Evolutionary conservation across 2,888 invertebrate genomes (phyloP), one percentile per base, ranked within the genome.

Genomic region (Folsomia manolachei): DNA sequence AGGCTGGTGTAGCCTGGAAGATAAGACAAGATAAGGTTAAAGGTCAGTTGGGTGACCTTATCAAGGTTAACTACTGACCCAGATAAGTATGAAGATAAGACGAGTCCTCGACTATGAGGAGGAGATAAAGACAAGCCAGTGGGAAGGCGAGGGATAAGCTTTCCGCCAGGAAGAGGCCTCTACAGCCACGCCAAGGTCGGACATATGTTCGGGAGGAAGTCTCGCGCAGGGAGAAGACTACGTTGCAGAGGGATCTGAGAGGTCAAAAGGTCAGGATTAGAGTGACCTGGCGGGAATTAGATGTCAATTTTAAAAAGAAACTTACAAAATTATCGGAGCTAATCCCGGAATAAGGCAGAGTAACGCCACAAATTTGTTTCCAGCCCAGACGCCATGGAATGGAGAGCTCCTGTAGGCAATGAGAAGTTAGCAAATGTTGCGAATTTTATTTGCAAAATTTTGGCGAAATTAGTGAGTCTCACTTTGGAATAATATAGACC

Each of bases 101-200:
- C 7, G 39, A 9, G 14, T 14, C 14, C 39, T 39, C 39, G 39
- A 39, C 39, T 4, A 39, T 4, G 7, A 39, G 4, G 39, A 39
- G 7, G 39, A 39, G 39, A 39, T 78, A 78, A 39, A 78, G 74
- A 24, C 78, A 73, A 68, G 71, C 70, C 60, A 75, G 78, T 11
- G 79, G 76, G 63, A 79, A 70, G 1, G 72, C 67, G 1, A 78
- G 52, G 1, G 74, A 67, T 61, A 79, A 72, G 69, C 79, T 79
- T 62, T 75, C 78, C 4, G 74, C 74, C 60, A 79, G 72, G 63
- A 78, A 79, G 51, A 78, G 56, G 18, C 71, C 66, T 19, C 69
- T 11, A 1, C 75, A 72, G 26, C 75, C 71, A n/a, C 62, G 68
- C 75, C 76, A 78, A 4, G 79, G 79, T 14, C 79, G 73, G 18